These are phyloP conservation scores for Columbina picui DNA, from an alignment of 2,113 vertebrate species.

Conservation along the genomic window DNA sequence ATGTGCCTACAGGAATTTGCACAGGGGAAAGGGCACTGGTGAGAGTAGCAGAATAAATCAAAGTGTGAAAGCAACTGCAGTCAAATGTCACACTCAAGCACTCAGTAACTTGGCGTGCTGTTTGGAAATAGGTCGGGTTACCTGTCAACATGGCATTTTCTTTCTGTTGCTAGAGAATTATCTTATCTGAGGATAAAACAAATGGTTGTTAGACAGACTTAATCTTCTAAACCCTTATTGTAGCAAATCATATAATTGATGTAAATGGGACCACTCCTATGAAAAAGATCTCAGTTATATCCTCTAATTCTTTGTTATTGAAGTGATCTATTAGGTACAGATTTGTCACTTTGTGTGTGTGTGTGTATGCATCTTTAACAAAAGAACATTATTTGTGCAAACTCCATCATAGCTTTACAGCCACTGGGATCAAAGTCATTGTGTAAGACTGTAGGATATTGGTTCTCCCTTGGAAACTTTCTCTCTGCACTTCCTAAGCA, in stretches of 20 bases:
- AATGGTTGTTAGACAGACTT: not conserved
- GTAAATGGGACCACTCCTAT: not conserved
- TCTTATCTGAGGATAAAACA: constrained; percentile 13
- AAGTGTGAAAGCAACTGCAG: not conserved
- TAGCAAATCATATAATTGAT: not conserved
- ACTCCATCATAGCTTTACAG: not conserved
- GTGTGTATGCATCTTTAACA: not conserved
- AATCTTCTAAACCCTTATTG: not conserved
- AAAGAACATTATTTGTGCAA: not conserved
- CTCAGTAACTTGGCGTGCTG: not conserved
- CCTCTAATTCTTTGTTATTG: not conserved
- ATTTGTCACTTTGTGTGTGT: not conserved
- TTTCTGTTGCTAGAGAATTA: not conserved
- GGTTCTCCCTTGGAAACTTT: not conserved
- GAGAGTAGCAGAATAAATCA: constrained; percentile 4
- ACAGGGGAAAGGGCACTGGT: not conserved
- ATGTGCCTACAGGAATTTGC: not conserved
- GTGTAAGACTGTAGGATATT: not conserved
- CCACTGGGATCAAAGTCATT: not conserved
- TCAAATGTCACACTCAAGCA: not conserved
- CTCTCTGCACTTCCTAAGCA: not conserved
- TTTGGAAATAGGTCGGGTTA: not conserved
- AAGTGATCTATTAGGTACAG: not conserved
- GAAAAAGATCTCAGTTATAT: not conserved
- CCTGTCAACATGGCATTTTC: not conserved